These are phyloP conservation scores for Aix galericulata DNA, from an alignment of 2,113 vertebrate genomes.

Conservation along the genomic window DNA sequence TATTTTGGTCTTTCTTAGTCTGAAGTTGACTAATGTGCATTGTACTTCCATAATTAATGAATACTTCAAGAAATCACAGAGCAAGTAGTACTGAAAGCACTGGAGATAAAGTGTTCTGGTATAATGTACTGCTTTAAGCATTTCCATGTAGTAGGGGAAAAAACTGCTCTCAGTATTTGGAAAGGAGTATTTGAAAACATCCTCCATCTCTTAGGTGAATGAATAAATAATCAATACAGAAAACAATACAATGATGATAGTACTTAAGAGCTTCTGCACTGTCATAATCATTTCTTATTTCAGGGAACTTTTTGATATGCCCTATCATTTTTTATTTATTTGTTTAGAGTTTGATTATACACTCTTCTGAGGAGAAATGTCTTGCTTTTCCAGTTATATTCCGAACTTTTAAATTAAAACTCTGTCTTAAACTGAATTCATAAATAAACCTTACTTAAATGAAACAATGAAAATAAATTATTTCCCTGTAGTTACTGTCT, in stretches of 20 bases:
- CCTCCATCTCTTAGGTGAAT: neutral
- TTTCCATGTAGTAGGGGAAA: neutral
- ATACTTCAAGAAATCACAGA: constrained; percentile 8
- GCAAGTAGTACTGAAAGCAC: neutral
- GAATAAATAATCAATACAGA: neutral
- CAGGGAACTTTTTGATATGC: neutral
- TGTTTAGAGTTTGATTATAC: neutral
- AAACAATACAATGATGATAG: neutral
- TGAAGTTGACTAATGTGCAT: neutral
- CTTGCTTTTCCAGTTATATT: neutral
- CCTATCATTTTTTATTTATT: neutral
- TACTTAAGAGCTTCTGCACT: neutral
- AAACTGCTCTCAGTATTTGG: neutral
- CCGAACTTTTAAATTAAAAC: neutral
- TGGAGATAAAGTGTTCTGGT: neutral
- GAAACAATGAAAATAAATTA: neutral
- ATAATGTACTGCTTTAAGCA: neutral
- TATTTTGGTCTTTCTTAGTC: neutral
- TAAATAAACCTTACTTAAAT: neutral
- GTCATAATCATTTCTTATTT: neutral
- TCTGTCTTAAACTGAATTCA: neutral
- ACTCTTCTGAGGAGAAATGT: neutral
- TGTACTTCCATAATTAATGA: neutral
- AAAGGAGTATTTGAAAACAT: neutral
- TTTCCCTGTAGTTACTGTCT: neutral